Conservation (phyloP, 2,797 vertebrate species). For the Coregonus suidteri region DNA sequence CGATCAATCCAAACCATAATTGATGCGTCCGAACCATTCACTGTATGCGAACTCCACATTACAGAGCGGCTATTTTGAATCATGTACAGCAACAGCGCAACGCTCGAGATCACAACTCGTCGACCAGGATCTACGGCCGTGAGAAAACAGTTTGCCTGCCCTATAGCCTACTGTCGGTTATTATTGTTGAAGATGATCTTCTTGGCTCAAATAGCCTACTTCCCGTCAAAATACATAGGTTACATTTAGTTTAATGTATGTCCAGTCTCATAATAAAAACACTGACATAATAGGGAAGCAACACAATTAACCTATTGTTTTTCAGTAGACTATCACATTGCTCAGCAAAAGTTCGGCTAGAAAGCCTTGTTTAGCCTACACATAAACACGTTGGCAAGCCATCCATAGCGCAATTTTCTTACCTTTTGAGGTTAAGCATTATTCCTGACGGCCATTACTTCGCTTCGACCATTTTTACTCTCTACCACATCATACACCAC, state of each 20-base stretch:
- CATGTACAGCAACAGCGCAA: neutral
- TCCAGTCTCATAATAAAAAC: neutral
- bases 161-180: neutral
- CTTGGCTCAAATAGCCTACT: neutral
- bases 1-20: neutral
- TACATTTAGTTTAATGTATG: neutral
- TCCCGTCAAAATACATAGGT: neutral
- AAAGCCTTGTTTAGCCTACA: neutral
- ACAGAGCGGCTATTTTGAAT: neutral
- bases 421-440: constrained; percentile 8
- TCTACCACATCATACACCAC: neutral
- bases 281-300: neutral
- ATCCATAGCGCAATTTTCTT: neutral
- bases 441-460: neutral
- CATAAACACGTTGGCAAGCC: too few species aligned
- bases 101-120: neutral
- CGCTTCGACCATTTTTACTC: neutral
- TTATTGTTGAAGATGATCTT: neutral
- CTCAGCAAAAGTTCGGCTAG: neutral
- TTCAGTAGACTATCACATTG: neutral
- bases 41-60: too few species aligned
- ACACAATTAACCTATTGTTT: neutral
- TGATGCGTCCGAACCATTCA: neutral
- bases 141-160: neutral
- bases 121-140: neutral